Evolutionary conservation across 2,888 invertebrate genomes (phyloP).

Genomic region (Lordiphosa fenestrarum): DNA sequence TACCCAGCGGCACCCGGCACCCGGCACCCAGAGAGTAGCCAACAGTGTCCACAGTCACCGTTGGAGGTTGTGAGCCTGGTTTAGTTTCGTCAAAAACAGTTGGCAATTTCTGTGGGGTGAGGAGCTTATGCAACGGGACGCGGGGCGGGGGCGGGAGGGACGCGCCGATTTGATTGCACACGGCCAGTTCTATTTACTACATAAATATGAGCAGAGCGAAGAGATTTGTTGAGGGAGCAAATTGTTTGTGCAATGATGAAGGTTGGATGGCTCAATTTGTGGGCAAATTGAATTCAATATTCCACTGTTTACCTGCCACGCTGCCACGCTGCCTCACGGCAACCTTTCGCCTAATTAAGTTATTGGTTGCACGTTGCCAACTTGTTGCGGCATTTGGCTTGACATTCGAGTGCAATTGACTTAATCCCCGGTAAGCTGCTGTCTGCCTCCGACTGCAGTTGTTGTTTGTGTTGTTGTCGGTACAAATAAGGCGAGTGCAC

Average conservation of each 20-base stretch:
- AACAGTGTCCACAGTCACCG: slow-evolving; percentile 10
- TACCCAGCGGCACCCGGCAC: slow-evolving; percentile 2
- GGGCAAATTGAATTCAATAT: neutral
- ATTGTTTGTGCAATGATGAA: slow-evolving; percentile 26
- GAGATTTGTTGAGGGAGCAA: slow-evolving; percentile 25
- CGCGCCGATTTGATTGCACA: slow-evolving; percentile 40
- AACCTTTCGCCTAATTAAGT: slow-evolving; percentile 7
- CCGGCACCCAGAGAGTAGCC: slow-evolving; percentile 8
- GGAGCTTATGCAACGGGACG: slow-evolving; percentile 28
- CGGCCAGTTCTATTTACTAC: slow-evolving; percentile 44
- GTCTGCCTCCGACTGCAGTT: slow-evolving; percentile 32
- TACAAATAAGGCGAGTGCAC: slow-evolving; percentile 76
- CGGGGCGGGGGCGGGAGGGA: slow-evolving; percentile 16
- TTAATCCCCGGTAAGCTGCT: slow-evolving; percentile 60
- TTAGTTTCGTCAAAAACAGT: slow-evolving; percentile 70
- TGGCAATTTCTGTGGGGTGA: slow-evolving; percentile 39
- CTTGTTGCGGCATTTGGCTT: slow-evolving; percentile 39
- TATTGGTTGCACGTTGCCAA: slow-evolving; percentile 17
- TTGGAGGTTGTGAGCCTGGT: slow-evolving; percentile 68
- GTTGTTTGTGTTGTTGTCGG: slow-evolving; percentile 56
- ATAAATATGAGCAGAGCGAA: slow-evolving; percentile 36
- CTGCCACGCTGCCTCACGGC: neutral
- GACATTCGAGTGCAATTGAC: slow-evolving; percentile 74
- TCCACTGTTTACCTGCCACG: too few relatives aligned
- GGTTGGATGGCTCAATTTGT: neutral